phyloP scores from a whole-genome alignment of 2,797 vertebrate species.

The Micromesistius poutassou region DNA sequence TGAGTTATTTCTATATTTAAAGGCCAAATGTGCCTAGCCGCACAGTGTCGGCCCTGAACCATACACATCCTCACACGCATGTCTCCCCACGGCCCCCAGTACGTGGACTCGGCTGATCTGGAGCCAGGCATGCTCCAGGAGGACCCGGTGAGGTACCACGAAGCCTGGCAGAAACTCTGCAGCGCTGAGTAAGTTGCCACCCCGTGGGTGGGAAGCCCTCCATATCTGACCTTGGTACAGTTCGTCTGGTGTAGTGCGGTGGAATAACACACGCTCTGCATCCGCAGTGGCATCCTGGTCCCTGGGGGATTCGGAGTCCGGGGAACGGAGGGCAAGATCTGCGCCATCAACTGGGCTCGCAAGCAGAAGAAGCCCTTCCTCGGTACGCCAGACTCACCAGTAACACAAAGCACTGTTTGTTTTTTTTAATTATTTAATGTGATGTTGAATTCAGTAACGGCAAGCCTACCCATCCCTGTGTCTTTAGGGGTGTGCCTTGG shows the following conservation, averaged over 20 bases:
- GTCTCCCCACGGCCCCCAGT: constrained; percentile 44
- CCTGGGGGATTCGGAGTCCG: constrained; percentile 91
- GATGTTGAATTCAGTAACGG: neutral
- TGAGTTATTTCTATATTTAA: neutral
- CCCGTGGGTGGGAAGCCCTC: too few species aligned
- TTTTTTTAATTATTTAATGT: neutral
- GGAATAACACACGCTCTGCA: neutral
- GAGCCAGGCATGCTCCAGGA: constrained; percentile 83
- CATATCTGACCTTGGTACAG: neutral
- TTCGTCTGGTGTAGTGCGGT: too few species aligned
- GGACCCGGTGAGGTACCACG: constrained; percentile 91
- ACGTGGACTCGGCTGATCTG: constrained; percentile 88
- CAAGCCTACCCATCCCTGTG: neutral
- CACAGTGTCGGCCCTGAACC: too few species aligned
- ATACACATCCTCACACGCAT: neutral
- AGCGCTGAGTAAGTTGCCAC: constrained; percentile 82
- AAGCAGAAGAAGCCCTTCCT: constrained; percentile 91
- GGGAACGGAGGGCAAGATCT: constrained; percentile 92
- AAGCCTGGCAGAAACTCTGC: constrained; percentile 96
- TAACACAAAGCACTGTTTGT: neutral
- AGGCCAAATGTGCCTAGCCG: neutral
- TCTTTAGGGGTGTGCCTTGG: constrained; percentile 86
- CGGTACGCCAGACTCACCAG: constrained; percentile 64
- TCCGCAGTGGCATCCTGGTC: constrained; percentile 83
- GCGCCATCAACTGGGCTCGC: constrained; percentile 91